These are phyloP conservation scores for Gila robusta DNA, from an alignment of 2,797 vertebrate species.

Conservation along the genomic window DNA sequence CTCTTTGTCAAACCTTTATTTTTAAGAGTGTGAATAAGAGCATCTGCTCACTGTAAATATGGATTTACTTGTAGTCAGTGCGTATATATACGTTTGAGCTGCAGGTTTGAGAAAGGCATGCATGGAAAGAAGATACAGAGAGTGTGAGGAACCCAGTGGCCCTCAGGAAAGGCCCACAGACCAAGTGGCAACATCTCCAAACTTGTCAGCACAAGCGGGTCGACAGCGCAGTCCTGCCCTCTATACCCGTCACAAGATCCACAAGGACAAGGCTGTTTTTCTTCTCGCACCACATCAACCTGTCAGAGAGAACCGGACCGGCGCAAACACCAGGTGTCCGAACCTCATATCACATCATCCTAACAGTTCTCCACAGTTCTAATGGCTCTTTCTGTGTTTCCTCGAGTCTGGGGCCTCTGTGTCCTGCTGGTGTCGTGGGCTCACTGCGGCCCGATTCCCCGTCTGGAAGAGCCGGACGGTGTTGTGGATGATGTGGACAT, in stretches of 20 bases:
- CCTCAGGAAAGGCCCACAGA: slow-evolving; percentile 70
- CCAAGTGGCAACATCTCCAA: slow-evolving; percentile 78
- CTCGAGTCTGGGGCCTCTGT: slow-evolving; percentile 64
- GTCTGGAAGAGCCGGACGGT: slow-evolving; percentile 74
- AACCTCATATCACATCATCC: slow-evolving; percentile 55
- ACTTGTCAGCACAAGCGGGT: slow-evolving; percentile 80
- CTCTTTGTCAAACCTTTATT: neutral
- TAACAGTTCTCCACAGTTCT: slow-evolving; percentile 59
- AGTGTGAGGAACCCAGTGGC: slow-evolving; percentile 63
- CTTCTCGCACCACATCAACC: slow-evolving; percentile 69
- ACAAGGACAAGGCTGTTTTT: slow-evolving; percentile 78
- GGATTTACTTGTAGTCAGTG: neutral
- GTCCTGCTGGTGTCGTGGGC: slow-evolving; percentile 65
- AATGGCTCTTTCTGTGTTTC: slow-evolving; percentile 69
- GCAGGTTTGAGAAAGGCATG: slow-evolving; percentile 41
- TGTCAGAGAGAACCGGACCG: slow-evolving; percentile 62
- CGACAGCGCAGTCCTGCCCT: slow-evolving; percentile 81
- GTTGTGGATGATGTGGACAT: slow-evolving; percentile 73
- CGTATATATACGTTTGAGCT: neutral
- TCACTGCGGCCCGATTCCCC: slow-evolving; percentile 81
- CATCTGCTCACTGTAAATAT: neutral
- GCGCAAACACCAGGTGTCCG: slow-evolving; percentile 58
- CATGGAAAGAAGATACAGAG: slow-evolving; percentile 65
- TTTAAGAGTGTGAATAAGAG: neutral
- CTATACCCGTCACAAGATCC: slow-evolving; percentile 76